Evolutionary conservation across 2,113 vertebrate genomes (phyloP).

Genomic region (Okapia johnstoni): DNA sequence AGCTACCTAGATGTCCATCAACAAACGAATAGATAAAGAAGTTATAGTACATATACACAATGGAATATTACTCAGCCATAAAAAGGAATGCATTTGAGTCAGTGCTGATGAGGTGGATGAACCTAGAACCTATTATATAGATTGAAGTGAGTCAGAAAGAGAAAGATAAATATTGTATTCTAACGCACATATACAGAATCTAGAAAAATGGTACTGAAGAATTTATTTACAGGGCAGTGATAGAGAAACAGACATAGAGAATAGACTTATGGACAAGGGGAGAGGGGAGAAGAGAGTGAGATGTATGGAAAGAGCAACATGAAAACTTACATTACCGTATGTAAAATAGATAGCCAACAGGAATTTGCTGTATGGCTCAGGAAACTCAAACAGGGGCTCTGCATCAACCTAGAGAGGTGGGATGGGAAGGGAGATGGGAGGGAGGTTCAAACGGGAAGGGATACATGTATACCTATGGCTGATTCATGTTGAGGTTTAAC

Average conservation of each 20-base stretch:
- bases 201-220: not conserved
- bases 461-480: not conserved
- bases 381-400: not conserved
- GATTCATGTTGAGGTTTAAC: not conserved
- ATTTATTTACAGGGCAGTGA: not conserved
- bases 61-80: not conserved
- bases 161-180: not conserved
- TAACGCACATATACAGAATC: not conserved
- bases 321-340: not conserved
- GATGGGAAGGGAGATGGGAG: not conserved
- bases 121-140: not conserved
- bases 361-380: not conserved
- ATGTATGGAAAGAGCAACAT: not conserved
- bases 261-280: not conserved
- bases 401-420: not conserved
- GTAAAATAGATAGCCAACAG: not conserved
- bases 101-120: not conserved
- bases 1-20: not conserved
- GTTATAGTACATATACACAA: not conserved
- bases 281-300: not conserved
- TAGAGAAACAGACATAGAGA: not conserved
- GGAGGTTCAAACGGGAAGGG: not conserved
- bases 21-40: not conserved
- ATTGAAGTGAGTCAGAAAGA: not conserved
- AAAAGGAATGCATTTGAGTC: not conserved